Evolutionary conservation across 2,888 invertebrate species (phyloP).

Genomic region (Tenthredo notha): DNA sequence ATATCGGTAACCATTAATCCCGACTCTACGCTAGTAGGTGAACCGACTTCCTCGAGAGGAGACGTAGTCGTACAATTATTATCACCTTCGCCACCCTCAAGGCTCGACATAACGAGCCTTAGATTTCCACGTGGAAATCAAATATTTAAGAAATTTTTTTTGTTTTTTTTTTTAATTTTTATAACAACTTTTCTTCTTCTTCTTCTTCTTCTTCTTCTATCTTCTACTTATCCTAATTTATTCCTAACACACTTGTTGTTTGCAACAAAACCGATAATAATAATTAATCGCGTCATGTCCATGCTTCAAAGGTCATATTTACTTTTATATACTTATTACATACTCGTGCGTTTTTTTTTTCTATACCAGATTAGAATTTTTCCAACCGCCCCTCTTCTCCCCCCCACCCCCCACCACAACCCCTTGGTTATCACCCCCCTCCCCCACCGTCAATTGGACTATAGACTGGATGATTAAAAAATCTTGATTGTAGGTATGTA

Average conservation of each 20-base stretch:
- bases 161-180: too few relatives aligned
- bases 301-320: constrained; percentile 27
- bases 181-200: too few relatives aligned
- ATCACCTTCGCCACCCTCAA: constrained; percentile 66
- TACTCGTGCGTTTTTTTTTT: neutral
- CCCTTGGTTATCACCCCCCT: neutral
- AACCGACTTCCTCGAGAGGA: constrained; percentile 75
- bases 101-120: constrained; percentile 63
- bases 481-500: constrained; percentile 13
- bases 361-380: neutral
- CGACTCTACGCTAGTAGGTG: constrained; percentile 72
- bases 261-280: neutral
- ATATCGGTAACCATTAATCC: constrained; percentile 76
- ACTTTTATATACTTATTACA: neutral
- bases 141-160: neutral
- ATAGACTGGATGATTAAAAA: constrained; percentile 31
- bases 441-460: neutral
- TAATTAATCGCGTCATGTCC: neutral
- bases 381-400: neutral
- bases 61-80: constrained; percentile 72
- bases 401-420: neutral
- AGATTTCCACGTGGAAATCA: constrained; percentile 42
- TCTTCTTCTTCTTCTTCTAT: too few relatives aligned
- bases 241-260: neutral
- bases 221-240: too few relatives aligned